Percentiles rank a stretch among this genome's conserved stretches.
Evolutionary conservation across 2,888 invertebrate genomes (phyloP).

Genomic region (Sthenelais limicola): DNA sequence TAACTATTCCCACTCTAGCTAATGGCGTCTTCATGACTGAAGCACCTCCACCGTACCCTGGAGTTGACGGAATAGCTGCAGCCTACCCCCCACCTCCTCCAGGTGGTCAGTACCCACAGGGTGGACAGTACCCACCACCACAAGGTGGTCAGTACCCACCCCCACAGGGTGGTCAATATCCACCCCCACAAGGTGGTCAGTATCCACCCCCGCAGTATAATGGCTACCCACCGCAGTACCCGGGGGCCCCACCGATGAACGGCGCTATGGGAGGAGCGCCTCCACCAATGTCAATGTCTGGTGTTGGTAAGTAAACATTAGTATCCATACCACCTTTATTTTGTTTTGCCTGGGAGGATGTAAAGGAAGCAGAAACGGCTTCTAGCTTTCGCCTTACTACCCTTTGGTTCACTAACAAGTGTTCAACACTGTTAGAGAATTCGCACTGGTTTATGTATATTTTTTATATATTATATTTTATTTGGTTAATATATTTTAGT

Average conservation of each 20-base stretch:
- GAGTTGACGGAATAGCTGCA: constrained; percentile 76
- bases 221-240: not conserved
- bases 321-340: no score
- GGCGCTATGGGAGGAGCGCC: constrained; percentile 23
- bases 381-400: no score
- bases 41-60: constrained; percentile 95
- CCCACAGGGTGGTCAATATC: not conserved
- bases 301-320: constrained; percentile 1
- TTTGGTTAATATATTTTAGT: no score
- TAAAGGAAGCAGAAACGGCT: no score
- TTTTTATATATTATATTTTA: no score
- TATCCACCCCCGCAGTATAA: constrained; percentile 15
- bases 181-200: constrained; percentile 5
- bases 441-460: no score
- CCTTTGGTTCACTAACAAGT: no score
- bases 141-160: constrained; percentile 1
- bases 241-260: constrained; percentile 13
- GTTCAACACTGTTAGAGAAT: no score
- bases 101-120: constrained; percentile 1
- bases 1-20: constrained; percentile 57
- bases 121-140: constrained; percentile 14
- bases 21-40: constrained; percentile 88
- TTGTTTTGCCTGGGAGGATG: no score
- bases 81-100: constrained; percentile 58
- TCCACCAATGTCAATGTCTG: no score